Conservation (phyloP, 2,113 vertebrate genomes). For the Corvus cornix region DNA sequence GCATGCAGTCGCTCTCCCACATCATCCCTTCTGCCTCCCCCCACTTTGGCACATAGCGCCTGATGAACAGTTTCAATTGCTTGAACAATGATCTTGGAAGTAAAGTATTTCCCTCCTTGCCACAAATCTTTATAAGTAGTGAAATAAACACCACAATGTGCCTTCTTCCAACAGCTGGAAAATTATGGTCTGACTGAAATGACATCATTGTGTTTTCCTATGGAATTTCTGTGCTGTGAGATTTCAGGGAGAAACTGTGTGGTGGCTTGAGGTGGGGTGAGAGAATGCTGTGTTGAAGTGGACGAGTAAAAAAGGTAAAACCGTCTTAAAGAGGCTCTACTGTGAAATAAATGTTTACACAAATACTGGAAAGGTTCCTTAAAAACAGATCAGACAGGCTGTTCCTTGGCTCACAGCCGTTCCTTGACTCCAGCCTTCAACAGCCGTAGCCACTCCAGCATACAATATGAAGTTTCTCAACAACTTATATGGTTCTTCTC, state of each 20-base stretch:
- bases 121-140: slow-evolving; percentile 62
- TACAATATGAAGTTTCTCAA: neutral
- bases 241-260: neutral
- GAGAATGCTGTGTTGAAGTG: neutral
- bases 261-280: neutral
- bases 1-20: accelerated
- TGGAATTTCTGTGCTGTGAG: slow-evolving; percentile 23
- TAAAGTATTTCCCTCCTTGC: slow-evolving; percentile 45
- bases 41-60: neutral
- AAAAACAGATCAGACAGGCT: neutral
- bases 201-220: slow-evolving; percentile 53
- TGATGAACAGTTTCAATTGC: slow-evolving; percentile 38
- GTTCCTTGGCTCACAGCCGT: neutral
- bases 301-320: neutral
- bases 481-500: neutral
- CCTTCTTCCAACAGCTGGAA: slow-evolving; percentile 64
- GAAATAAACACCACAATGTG: slow-evolving; percentile 57
- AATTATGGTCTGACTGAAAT: slow-evolving; percentile 60
- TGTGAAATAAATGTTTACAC: neutral
- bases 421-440: neutral
- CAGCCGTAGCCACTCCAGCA: neutral
- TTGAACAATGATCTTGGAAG: slow-evolving; percentile 62
- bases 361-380: neutral
- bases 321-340: neutral
- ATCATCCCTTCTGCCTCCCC: neutral